Base-by-base conservation (phyloP, 2,113 vertebrate genomes). In the Brachypteracias leptosomus region DNA sequence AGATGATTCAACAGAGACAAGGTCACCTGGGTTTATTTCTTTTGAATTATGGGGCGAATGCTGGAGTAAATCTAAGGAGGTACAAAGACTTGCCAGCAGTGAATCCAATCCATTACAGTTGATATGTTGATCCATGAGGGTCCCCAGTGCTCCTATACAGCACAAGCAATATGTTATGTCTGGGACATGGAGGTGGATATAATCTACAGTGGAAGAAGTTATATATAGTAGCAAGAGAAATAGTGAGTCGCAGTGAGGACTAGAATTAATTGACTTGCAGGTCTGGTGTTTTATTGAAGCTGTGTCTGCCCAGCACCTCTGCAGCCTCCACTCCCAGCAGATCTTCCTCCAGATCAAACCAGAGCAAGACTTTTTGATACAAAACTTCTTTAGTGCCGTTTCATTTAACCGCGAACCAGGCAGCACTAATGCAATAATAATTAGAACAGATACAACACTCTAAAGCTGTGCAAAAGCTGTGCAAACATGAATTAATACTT, bases 231-330 rank as follows among this genome's bases (percentile, higher is more conserved):
- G 71, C 55, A 84, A 90, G 75, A 79, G 84, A 72, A 95, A 65
- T 40, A 2, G 3, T 52, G 72, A 93, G 36, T 85, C 3, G 0
- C 70, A 80, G 78, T 2, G 2, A 95, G 63, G 52, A 83, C 66
- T 74, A 46, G 83, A 93, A 96, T 94, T 96, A 96, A 95, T 95
- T 90, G 66, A 93, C 57, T 95, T 67, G 44, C 20, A 16, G 28
- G 26, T 86, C 40, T 74, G 70, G 65, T 71, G 67, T 80, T 96
- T 89, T 89, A 78, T 49, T 92, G 90, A 82, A 81, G 83, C 88
- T 88, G 83, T 88, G 70, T 93, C 86, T 73, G 55, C 42, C 78
- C 79, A 57, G 46, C 61, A 86, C 46, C 86, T 83, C 83, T 72
- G 75, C 63, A 79, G 89, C 81, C 72, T 86, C 42, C 66, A 21